A percentile compares a stretch with the other conserved stretches of the same genome.
phyloP scores from a whole-genome alignment of 2,113 vertebrate genomes.

The Gymnorhina tibicen region DNA sequence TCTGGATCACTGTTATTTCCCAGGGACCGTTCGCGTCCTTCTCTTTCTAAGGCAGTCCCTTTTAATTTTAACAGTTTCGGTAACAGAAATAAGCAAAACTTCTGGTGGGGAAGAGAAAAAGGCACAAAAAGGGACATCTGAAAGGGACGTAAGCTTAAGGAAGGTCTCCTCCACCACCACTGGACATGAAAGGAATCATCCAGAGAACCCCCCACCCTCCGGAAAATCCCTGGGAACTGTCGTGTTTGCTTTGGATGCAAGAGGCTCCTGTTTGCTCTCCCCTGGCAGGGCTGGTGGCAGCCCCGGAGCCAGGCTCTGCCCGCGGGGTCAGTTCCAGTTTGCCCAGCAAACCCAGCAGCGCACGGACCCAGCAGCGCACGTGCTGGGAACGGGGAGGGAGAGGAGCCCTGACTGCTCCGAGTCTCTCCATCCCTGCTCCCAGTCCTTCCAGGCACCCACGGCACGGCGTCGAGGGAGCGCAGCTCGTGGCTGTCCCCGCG shows the following conservation, averaged over 20 bases:
- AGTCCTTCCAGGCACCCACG: not conserved
- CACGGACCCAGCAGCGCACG: not conserved
- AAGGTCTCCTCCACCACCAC: not conserved
- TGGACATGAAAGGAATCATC: not conserved
- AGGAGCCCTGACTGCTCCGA: not conserved
- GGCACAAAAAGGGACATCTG: not conserved
- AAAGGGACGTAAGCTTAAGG: not conserved
- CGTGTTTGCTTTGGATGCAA: not conserved
- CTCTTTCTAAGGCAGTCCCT: not conserved
- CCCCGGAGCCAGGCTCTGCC: not conserved
- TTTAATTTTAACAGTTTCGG: not conserved
- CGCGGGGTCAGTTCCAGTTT: not conserved
- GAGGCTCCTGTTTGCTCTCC: not conserved
- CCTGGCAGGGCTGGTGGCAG: not conserved
- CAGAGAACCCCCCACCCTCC: not conserved
- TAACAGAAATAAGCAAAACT: not conserved
- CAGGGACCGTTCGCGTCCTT: not conserved
- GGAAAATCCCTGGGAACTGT: not conserved
- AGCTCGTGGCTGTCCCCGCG: accelerated
- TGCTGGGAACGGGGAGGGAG: not conserved
- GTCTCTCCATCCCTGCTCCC: not conserved
- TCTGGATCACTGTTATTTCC: not conserved
- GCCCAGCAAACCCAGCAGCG: not conserved
- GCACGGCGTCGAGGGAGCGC: not conserved
- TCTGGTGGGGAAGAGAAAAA: not conserved